A percentile compares a stretch with the other conserved stretches of the same genome.
Evolutionary conservation across 2,888 invertebrate genomes (phyloP).

Genomic region (Leptopilina syphax): DNA sequence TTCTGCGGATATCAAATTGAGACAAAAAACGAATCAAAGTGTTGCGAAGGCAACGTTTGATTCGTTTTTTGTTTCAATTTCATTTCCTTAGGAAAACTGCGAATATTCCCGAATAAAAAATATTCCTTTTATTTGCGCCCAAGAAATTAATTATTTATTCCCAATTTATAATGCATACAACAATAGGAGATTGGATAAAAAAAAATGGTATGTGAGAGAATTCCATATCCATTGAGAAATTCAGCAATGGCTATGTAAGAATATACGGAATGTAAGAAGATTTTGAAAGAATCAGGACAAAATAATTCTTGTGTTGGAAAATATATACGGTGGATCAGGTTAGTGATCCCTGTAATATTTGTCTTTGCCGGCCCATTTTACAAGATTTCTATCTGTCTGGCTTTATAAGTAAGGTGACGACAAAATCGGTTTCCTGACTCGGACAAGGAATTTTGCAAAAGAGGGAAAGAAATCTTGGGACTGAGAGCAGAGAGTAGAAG

Average conservation of each 20-base stretch:
- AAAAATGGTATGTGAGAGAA: no score
- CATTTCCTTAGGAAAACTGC: no score
- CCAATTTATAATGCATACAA: no score
- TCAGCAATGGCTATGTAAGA: neutral
- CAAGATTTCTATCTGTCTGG: constrained; percentile 72
- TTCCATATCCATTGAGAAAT: no score
- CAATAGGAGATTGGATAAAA: no score
- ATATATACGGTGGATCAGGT: constrained; percentile 64
- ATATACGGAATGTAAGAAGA: neutral
- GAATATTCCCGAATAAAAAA: no score
- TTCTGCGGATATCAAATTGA: no score
- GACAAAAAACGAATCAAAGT: no score
- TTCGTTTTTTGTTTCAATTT: no score
- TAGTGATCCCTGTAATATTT: constrained; percentile 70
- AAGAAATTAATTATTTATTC: no score
- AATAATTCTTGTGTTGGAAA: neutral
- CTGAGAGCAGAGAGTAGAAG: constrained; percentile 38
- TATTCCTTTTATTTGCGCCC: no score
- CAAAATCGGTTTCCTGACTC: constrained; percentile 56
- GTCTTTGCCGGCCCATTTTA: constrained; percentile 71
- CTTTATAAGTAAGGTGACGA: constrained; percentile 63
- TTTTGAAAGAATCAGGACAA: neutral
- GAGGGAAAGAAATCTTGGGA: constrained; percentile 42
- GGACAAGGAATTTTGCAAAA: constrained; percentile 54
- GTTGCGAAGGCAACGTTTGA: no score